phyloP scores from a whole-genome alignment of 2,113 vertebrate species.

The Hippocampus abdominalis region DNA sequence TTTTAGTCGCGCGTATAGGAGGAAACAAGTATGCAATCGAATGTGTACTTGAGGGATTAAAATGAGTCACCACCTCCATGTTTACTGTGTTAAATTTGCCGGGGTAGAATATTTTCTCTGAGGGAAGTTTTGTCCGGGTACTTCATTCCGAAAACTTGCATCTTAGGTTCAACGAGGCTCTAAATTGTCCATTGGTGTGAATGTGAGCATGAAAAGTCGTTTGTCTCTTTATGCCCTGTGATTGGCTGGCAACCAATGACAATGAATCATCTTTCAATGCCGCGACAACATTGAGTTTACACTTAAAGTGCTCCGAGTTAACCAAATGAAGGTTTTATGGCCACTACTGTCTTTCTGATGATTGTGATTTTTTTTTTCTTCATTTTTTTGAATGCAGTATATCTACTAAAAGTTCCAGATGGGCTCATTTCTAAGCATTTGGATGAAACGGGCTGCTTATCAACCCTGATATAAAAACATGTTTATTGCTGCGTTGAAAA shows the following conservation, averaged over 20 bases:
- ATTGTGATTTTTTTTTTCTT: background rate
- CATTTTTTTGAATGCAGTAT: background rate
- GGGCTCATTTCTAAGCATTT: background rate
- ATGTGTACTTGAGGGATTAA: background rate
- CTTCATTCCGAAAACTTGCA: too few relatives aligned
- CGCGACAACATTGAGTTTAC: background rate
- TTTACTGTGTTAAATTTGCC: background rate
- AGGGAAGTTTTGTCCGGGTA: too few relatives aligned
- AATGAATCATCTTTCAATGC: background rate
- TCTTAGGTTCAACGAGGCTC: too few relatives aligned
- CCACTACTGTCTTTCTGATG: background rate
- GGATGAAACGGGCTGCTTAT: background rate
- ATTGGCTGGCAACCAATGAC: too few relatives aligned
- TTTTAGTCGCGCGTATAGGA: background rate
- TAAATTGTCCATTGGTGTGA: too few relatives aligned
- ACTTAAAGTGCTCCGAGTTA: background rate
- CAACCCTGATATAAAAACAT: background rate
- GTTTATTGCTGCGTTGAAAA: background rate
- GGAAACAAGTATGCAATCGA: background rate
- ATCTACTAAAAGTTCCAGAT: background rate
- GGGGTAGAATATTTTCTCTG: too few relatives aligned
- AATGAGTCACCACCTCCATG: too few relatives aligned
- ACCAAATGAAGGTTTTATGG: background rate
- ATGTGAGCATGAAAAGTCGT: too few relatives aligned
- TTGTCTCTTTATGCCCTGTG: too few relatives aligned